Evolutionary conservation across 2,797 vertebrate species (phyloP).

Genomic region (Crocodylus rhombifer): DNA sequence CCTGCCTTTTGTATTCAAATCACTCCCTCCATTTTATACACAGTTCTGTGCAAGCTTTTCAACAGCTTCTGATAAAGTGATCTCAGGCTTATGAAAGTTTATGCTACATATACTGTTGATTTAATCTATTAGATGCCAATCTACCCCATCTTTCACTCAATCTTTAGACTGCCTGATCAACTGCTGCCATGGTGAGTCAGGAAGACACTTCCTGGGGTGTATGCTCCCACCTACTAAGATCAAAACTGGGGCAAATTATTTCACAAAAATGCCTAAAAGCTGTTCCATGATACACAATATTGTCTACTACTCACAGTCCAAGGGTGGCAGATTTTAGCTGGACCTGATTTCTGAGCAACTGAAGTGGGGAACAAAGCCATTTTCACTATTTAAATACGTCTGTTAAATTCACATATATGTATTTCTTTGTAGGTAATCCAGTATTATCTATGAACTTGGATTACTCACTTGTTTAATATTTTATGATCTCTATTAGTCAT

Average conservation of each 20-base stretch:
- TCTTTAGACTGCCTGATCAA: too few relatives aligned
- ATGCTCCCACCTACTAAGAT: background rate
- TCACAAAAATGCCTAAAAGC: background rate
- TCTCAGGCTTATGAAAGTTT: too few relatives aligned
- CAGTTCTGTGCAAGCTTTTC: too few relatives aligned
- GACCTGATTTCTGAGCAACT: background rate
- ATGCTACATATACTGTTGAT: too few relatives aligned
- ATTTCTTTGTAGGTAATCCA: constrained; percentile 38
- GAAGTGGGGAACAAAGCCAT: background rate
- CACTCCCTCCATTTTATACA: too few relatives aligned
- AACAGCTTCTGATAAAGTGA: too few relatives aligned
- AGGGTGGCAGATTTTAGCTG: fast-evolving
- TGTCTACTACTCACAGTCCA: too few relatives aligned
- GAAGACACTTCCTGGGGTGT: background rate
- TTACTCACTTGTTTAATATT: constrained; percentile 77
- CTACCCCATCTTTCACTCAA: too few relatives aligned
- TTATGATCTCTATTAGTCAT: constrained; percentile 71
- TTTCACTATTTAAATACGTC: background rate
- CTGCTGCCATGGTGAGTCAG: background rate
- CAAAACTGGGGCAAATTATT: background rate
- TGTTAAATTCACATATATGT: constrained; percentile 34
- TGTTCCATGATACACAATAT: background rate
- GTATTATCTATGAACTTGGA: constrained; percentile 39
- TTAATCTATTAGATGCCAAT: too few relatives aligned
- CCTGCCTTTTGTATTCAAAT: too few relatives aligned